These are phyloP conservation scores for Drosophila kepulauana DNA, from an alignment of 1,140 invertebrate species.

Conservation along the genomic window DNA sequence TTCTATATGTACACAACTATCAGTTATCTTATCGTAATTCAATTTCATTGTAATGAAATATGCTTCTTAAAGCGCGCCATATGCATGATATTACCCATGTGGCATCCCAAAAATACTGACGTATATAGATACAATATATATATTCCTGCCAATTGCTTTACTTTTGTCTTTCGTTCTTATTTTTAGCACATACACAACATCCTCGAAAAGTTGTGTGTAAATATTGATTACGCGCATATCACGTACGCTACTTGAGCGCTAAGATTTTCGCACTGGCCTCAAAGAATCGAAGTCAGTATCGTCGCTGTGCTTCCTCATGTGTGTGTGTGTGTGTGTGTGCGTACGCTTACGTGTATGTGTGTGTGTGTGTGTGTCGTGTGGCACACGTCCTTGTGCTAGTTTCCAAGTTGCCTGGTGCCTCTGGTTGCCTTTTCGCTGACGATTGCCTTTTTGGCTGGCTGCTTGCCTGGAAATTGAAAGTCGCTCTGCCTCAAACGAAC, in stretches of 20 bases:
- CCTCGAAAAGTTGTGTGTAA: conserved; percentile 61
- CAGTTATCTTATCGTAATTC: neutral
- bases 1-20: conserved; percentile 1
- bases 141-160: conserved; percentile 32
- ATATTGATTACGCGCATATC: conserved; percentile 74
- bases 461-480: conserved; percentile 74
- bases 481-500: conserved; percentile 35
- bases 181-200: conserved; percentile 39
- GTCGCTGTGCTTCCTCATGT: neutral
- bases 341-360: conserved; percentile 3
- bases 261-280: conserved; percentile 58
- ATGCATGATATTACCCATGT: conserved; percentile 31
- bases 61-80: conserved; percentile 26
- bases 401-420: conserved; percentile 68
- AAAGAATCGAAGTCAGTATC: conserved; percentile 37
- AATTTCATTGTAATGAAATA: conserved; percentile 30
- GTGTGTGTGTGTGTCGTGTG: conserved; percentile 29
- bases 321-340: conserved; percentile 18
- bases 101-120: conserved; percentile 2
- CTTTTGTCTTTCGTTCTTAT: conserved; percentile 41
- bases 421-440: conserved; percentile 71
- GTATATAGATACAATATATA: conserved; percentile 3
- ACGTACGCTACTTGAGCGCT: conserved; percentile 73
- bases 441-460: conserved; percentile 73
- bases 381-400: conserved; percentile 79